Base-by-base conservation (phyloP, 2,797 vertebrate species). In the Kryptolebias ocellatus region DNA sequence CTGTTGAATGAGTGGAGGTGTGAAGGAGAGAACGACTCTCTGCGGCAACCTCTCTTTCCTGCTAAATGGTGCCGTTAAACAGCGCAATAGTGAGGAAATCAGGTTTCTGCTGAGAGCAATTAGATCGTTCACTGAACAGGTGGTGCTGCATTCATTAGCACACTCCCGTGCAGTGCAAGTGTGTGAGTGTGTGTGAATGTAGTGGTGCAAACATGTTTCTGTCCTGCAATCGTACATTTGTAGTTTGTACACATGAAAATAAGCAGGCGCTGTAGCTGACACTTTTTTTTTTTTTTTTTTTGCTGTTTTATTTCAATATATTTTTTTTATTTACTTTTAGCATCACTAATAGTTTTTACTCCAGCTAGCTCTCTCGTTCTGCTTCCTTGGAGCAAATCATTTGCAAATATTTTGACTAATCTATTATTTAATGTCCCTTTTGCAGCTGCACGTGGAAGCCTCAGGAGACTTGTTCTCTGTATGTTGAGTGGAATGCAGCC, bases 121-220 rank as follows among this genome's bases (percentile, higher is more conserved):
- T 85, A 89, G 81, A 80, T 85, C 72, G 71, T 81, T 84, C 75
- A 81, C 82, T 79, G 88, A 90, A 89, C 89, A 92, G 90, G 89
- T 90, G 90, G 79, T 60, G 72, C 79, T 78, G 87, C 83, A 87
- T 89, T 90, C 86, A 91, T 92, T 90, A 87, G 39, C 77, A 76
- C 78, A 54, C 62, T 70, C 74, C 51, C 56, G 18, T 69, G 71
- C 80, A 73, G 72, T 56, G 73, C 70, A 9, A 52, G 45, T 70
- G 56, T 70, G 72, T 78, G 49, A 24, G 20, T 70, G 1, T 60
- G 46, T 54, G 53, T 46, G 62, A 18, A 20, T 61, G 47, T 29
- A 8, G 18, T 54, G 16, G 17, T 44, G 42, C 9, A 1, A 24
- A 20, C 18, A 4, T 56, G 29, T 73, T 67, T 72, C 62, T 63